phyloP scores from a whole-genome alignment of 2,113 vertebrate species.

The Jacana jacana region DNA sequence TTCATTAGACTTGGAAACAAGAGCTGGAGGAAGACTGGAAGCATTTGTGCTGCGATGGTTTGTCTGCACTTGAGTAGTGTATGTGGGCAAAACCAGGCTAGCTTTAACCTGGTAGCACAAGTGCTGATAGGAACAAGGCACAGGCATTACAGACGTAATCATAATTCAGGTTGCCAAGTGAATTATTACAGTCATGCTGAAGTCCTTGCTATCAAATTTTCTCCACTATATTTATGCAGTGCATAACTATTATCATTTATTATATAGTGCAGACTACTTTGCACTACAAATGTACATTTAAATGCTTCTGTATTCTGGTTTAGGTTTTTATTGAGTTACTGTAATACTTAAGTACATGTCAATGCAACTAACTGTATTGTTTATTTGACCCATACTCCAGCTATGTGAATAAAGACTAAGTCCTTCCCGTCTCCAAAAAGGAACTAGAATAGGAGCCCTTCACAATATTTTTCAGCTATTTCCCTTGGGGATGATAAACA shows the following conservation, averaged over 20 bases:
- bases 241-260: too few relatives aligned
- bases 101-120: background rate
- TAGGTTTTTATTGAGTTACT: background rate
- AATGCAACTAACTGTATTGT: background rate
- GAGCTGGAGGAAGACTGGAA: background rate
- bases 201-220: background rate
- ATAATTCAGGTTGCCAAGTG: background rate
- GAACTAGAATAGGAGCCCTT: background rate
- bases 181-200: background rate
- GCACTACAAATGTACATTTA: background rate
- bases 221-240: background rate
- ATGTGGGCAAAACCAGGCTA: background rate
- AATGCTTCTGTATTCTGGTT: background rate
- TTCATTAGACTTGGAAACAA: background rate
- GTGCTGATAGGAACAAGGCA: background rate
- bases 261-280: background rate
- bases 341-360: background rate
- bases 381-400: background rate
- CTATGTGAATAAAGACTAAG: background rate
- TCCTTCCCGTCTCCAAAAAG: background rate
- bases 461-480: background rate
- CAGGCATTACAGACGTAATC: background rate
- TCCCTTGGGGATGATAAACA: background rate
- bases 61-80: background rate
- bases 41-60: background rate